Evolutionary conservation across 1,140 invertebrate species (phyloP).

Genomic region (Bathynomus jamesi): DNA sequence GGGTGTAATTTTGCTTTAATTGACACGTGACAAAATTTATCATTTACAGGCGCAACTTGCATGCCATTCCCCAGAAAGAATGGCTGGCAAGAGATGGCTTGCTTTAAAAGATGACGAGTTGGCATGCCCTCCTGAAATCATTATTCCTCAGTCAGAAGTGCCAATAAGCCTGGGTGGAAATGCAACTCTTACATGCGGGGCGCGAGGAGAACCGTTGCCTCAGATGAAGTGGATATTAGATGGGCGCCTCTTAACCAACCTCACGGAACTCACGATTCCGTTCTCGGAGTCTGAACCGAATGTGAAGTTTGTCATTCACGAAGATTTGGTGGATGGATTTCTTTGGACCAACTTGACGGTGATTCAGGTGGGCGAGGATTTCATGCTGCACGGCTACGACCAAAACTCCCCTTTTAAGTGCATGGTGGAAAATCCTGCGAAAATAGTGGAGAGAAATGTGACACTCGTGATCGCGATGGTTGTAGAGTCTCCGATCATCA

Average conservation of each 20-base stretch:
- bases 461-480: conserved; percentile 52
- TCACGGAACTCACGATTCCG: conserved; percentile 25
- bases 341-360: conserved; percentile 71
- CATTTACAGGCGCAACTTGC: conserved; percentile 51
- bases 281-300: conserved; percentile 20
- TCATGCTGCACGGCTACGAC: not conserved
- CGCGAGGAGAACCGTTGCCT: conserved; percentile 72
- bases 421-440: conserved; percentile 64
- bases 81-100: conserved; percentile 57
- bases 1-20: no score
- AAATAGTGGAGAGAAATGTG: conserved; percentile 54
- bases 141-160: conserved; percentile 51
- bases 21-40: no score
- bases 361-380: conserved; percentile 56
- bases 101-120: conserved; percentile 58
- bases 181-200: conserved; percentile 67
- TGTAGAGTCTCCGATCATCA: conserved; percentile 54
- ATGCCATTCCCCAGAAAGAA: conserved; percentile 53
- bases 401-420: conserved; percentile 76
- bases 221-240: conserved; percentile 74
- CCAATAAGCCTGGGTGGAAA: conserved; percentile 65
- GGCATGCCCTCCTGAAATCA: conserved; percentile 62
- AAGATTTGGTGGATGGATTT: conserved; percentile 42
- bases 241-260: conserved; percentile 55
- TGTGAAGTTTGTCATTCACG: conserved; percentile 37